phyloP scores from a whole-genome alignment of 2,888 invertebrate species.

The Trachelus stipa region DNA sequence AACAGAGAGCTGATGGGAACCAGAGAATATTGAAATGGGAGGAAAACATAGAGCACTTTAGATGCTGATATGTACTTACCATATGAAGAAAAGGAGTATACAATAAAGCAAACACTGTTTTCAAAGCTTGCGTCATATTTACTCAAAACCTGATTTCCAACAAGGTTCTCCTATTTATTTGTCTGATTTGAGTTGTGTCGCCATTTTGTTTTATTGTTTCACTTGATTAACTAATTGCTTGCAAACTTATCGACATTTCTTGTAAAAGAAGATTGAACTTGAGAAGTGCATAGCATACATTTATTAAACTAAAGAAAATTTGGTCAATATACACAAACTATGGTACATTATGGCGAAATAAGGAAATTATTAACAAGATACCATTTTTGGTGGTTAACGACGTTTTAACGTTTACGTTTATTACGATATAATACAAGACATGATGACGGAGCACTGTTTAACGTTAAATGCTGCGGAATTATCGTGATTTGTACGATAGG shows the following conservation, averaged over 20 bases:
- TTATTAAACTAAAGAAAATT: background rate
- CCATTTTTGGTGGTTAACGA: background rate
- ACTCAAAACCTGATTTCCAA: background rate
- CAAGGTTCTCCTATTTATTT: background rate
- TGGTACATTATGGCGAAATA: background rate
- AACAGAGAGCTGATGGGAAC: slow-evolving; percentile 15
- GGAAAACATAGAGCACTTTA: slow-evolving; percentile 28
- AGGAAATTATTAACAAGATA: background rate
- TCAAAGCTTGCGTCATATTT: slow-evolving; percentile 37
- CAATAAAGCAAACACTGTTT: slow-evolving; percentile 62
- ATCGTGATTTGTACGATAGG: background rate
- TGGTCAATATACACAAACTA: background rate
- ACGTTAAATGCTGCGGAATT: background rate
- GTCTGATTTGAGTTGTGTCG: background rate
- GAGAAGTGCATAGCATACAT: no score
- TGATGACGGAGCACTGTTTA: background rate
- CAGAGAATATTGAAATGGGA: background rate
- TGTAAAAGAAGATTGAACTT: background rate
- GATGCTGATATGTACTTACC: slow-evolving; percentile 51
- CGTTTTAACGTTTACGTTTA: background rate
- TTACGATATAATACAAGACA: background rate
- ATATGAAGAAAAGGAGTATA: slow-evolving; percentile 53
- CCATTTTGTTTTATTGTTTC: background rate
- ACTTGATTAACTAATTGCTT: background rate
- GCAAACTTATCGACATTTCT: no score